These are phyloP conservation scores for Eupithecia subfuscata DNA, from an alignment of 2,888 invertebrate genomes.

Conservation along the genomic window DNA sequence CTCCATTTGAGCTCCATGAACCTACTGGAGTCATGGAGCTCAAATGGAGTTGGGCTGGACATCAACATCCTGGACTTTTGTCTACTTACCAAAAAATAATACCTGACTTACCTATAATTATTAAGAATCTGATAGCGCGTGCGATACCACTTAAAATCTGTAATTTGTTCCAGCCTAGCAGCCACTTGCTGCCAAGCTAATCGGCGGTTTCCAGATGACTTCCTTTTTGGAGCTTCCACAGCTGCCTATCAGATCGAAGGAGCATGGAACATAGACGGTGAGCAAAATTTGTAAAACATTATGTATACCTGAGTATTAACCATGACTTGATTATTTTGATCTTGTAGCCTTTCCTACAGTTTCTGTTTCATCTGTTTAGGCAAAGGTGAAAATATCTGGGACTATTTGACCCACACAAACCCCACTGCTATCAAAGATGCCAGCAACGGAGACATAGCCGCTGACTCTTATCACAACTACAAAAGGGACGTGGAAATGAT, in stretches of 20 bases:
- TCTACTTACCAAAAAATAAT: no score
- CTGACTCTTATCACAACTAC: conserved; percentile 85
- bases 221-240: conserved; percentile 65
- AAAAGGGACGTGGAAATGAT: conserved; percentile 82
- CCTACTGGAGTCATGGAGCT: no score
- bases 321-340: no score
- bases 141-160: neutral
- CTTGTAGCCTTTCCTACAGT: neutral
- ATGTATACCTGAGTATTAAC: no score
- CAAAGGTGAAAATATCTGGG: conserved; percentile 68
- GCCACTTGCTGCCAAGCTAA: conserved; percentile 43
- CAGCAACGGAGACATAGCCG: conserved; percentile 84
- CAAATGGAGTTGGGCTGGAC: no score
- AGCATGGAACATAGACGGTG: conserved; percentile 67
- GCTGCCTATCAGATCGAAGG: conserved; percentile 70
- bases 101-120: no score
- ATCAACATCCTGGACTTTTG: no score
- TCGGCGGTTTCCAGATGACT: conserved; percentile 62
- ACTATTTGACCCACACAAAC: conserved; percentile 58
- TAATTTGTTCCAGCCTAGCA: conserved; percentile 15
- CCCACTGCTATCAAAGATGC: conserved; percentile 55
- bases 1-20: no score
- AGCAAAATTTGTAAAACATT: conserved; percentile 6
- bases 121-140: neutral
- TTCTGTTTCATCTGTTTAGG: conserved; percentile 46